Base-by-base conservation (phyloP, 2,797 vertebrate genomes). In the Pseudomugil tenellus region DNA sequence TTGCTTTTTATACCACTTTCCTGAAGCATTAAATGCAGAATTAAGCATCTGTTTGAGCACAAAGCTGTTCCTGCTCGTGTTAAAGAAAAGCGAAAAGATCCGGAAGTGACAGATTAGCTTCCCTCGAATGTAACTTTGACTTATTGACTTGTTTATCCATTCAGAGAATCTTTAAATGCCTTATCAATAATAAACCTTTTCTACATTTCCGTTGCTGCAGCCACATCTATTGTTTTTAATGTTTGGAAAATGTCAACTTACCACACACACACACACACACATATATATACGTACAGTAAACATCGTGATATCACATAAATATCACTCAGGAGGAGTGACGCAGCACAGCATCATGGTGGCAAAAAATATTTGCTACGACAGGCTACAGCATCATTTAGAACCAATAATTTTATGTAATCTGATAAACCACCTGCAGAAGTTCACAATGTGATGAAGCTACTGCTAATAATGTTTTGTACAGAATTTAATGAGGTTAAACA, bases 121-220 rank as follows among this genome's bases (percentile, higher is more conserved):
- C 67, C 52, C 64, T 57, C 77, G 88, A 92, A 90, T 90, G 88
- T 87, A 86, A 74, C 63, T 77, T 62, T 72, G 73, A 89, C 74
- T 78, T 74, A 86, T 57, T 72, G 73, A 89, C 74, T 78, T 75
- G 86, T 86, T 85, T 84, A 80, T 79, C 63, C 41, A 57, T 89
- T 84, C 31, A 83, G 75, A 81, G 64, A 89, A 87, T 86, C 81
- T 88, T 81, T 68, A 39, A 81, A 86, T 80, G 74, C 76, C 70
- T 85, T 85, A 89, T 90, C 71, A 76, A 76, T 83, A 89, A 92
- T 90, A 92, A 92, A 91, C 59, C 48, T 90, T 91, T 92, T 92
- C 54, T 91, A 91, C 83, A 51, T 57, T 57, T 51, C 26, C 19
- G 9, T 4, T 62, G n/a, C 21, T 58, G 59, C 21, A 61, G 11